These are phyloP conservation scores for Lithophane semibrunnea DNA, from an alignment of 2,888 invertebrate genomes.

Conservation along the genomic window DNA sequence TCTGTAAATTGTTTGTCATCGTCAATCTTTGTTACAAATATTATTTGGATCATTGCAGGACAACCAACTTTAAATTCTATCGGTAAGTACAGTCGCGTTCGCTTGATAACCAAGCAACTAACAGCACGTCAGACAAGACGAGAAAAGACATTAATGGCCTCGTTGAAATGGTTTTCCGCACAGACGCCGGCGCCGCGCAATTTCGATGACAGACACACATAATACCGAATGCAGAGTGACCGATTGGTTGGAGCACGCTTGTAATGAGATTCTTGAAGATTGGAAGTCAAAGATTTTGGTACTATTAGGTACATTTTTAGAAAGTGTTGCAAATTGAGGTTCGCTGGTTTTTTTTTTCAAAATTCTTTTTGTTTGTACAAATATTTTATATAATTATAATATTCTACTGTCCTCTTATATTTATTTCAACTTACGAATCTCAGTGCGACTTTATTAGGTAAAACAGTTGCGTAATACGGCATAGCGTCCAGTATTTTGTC, in stretches of 20 bases:
- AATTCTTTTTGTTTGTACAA: neutral
- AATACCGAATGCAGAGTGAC: neutral
- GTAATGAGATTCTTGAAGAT: neutral
- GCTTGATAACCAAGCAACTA: neutral
- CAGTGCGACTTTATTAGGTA: conserved; percentile 93
- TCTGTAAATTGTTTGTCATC: neutral
- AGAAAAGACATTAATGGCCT: neutral
- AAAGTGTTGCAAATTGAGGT: neutral
- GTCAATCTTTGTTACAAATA: neutral
- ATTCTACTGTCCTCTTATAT: neutral
- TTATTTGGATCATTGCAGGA: neutral
- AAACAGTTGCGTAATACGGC: conserved; percentile 86
- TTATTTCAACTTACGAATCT: conserved; percentile 93
- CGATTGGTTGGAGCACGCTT: neutral
- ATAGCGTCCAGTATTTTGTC: conserved; percentile 85
- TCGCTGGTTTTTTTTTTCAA: neutral
- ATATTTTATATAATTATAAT: too few relatives aligned
- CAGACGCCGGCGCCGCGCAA: neutral
- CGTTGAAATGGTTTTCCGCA: neutral
- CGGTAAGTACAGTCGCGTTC: neutral
- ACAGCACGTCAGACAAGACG: neutral
- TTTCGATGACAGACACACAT: neutral
- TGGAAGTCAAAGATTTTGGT: neutral
- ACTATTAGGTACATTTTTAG: neutral
- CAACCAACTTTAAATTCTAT: neutral